Conservation (phyloP, 2,888 invertebrate species). For the Eilema caniola region DNA sequence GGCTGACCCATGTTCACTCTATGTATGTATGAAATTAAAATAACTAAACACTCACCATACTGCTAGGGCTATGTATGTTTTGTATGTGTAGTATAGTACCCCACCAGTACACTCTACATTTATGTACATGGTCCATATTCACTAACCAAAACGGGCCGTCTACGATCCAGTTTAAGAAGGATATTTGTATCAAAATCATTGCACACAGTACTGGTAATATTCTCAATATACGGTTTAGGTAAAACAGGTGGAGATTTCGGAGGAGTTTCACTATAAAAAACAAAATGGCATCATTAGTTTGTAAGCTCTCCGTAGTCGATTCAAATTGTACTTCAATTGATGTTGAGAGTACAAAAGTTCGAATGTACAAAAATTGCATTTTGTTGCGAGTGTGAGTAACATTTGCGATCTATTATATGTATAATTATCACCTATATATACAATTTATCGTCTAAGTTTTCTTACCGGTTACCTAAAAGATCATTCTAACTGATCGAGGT, state of each 20-base stretch:
- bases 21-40: too few species aligned
- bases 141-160: constrained; percentile 69
- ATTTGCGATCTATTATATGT: too few species aligned
- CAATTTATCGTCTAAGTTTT: too few species aligned
- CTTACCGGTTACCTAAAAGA: too few species aligned
- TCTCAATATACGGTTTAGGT: constrained; percentile 70
- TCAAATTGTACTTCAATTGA: too few species aligned
- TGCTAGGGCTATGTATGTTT: constrained; percentile 60
- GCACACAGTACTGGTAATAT: constrained; percentile 72
- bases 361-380: too few species aligned
- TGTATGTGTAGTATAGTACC: constrained; percentile 69
- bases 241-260: constrained; percentile 70
- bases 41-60: constrained; percentile 54
- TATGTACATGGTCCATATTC: constrained; percentile 43
- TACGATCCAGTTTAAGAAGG: constrained; percentile 61
- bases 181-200: constrained; percentile 65
- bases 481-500: too few species aligned
- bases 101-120: constrained; percentile 74
- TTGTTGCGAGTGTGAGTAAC: too few species aligned
- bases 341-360: too few species aligned
- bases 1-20: too few species aligned
- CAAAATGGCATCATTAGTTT: background rate
- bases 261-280: constrained; percentile 64
- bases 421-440: too few species aligned
- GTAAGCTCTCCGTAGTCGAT: too few species aligned